These are phyloP conservation scores for Carettochelys insculpta DNA, from an alignment of 2,113 vertebrate genomes.

Conservation along the genomic window DNA sequence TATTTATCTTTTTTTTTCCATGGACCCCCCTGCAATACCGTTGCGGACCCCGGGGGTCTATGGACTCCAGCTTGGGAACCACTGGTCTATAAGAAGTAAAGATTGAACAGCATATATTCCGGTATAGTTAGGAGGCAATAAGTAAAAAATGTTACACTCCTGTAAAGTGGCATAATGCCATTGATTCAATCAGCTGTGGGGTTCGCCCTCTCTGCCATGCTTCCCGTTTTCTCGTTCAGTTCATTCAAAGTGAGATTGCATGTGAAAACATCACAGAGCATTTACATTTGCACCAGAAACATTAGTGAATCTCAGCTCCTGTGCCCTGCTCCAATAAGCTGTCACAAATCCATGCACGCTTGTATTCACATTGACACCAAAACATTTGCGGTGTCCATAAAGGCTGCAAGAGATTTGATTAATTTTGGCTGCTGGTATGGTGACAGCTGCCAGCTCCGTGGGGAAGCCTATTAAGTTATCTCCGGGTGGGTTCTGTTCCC, in stretches of 20 bases:
- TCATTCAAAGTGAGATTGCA: background rate
- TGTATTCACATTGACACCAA: constrained; percentile 37
- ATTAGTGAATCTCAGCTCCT: background rate
- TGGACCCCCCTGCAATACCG: no score
- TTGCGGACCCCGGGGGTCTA: no score
- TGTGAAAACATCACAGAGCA: background rate
- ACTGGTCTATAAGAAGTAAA: background rate
- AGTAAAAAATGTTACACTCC: background rate
- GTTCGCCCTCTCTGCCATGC: background rate
- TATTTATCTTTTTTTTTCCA: no score
- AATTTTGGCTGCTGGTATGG: constrained; percentile 21
- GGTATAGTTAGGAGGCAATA: background rate
- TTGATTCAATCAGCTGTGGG: background rate
- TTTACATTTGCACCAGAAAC: background rate
- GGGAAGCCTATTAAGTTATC: constrained; percentile 26
- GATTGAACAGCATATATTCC: background rate
- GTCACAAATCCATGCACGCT: background rate
- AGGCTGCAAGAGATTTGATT: constrained; percentile 49
- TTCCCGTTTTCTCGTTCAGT: background rate
- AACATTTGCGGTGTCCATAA: constrained; percentile 35
- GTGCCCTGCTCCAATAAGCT: background rate
- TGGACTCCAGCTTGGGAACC: no score
- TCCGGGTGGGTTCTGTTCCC: constrained; percentile 18
- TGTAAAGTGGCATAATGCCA: background rate
- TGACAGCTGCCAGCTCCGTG: background rate